These are phyloP conservation scores for Nesogale talazaci DNA, from an alignment of 2,113 vertebrate species.

Conservation along the genomic window DNA sequence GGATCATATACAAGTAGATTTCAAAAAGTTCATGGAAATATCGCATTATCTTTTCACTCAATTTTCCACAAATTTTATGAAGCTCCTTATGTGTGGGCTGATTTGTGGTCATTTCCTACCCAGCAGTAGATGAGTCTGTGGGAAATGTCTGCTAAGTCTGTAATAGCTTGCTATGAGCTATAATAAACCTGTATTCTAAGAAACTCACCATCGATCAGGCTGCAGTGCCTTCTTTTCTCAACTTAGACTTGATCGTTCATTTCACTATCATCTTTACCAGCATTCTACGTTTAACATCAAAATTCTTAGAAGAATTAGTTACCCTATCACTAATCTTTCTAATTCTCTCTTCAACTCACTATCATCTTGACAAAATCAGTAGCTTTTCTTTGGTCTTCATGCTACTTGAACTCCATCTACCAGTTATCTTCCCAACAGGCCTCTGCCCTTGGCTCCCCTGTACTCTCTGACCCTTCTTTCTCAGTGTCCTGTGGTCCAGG, in stretches of 20 bases:
- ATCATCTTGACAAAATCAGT: neutral
- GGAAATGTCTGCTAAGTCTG: neutral
- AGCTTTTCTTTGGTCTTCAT: neutral
- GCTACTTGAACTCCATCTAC: neutral
- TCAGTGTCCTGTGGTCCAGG: neutral
- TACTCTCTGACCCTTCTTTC: neutral
- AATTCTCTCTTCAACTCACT: neutral
- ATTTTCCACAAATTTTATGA: too few species aligned
- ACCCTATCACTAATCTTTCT: neutral
- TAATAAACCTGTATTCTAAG: neutral
- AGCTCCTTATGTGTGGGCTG: neutral
- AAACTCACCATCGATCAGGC: neutral
- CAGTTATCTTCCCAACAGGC: neutral
- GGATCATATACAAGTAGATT: neutral
- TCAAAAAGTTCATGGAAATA: too few species aligned
- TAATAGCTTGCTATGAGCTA: neutral
- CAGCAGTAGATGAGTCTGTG: neutral
- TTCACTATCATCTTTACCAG: constrained; percentile 16
- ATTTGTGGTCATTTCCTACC: neutral
- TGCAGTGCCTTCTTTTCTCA: constrained; percentile 7
- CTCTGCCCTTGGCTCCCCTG: neutral
- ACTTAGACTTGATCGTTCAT: neutral
- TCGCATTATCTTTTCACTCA: too few species aligned
- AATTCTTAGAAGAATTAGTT: neutral
- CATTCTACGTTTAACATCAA: neutral